These are phyloP conservation scores for Basileuterus tristriatus DNA, from an alignment of 2,797 vertebrate genomes.

Conservation along the genomic window DNA sequence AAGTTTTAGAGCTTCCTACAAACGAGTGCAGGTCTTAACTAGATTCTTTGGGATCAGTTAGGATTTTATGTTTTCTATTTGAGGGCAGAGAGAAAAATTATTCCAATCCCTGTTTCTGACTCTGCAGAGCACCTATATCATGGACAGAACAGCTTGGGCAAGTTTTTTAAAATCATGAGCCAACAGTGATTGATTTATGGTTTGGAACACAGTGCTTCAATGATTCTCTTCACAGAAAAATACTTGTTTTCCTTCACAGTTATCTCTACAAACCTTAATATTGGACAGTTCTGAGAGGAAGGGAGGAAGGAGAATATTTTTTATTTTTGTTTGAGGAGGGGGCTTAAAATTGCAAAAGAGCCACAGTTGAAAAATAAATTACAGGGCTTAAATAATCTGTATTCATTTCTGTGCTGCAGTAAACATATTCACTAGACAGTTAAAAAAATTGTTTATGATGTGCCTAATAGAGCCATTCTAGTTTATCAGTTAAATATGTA, in stretches of 20 bases:
- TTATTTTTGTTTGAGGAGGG: neutral
- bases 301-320: neutral
- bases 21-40: neutral
- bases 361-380: neutral
- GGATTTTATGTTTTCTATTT: neutral
- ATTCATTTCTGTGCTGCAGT: neutral
- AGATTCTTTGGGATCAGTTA: neutral
- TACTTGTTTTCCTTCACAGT: neutral
- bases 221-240: neutral
- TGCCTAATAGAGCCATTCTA: slow-evolving; percentile 45
- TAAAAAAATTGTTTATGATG: slow-evolving; percentile 43
- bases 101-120: neutral
- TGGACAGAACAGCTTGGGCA: neutral
- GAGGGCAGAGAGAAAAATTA: neutral
- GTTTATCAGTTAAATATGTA: slow-evolving; percentile 58
- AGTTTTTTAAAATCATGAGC: neutral
- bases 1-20: neutral
- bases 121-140: neutral
- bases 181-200: neutral
- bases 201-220: neutral
- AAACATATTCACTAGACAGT: neutral
- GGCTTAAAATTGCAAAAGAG: neutral
- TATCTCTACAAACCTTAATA: neutral
- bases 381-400: neutral
- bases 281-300: neutral